phyloP scores from a whole-genome alignment of 1,140 invertebrate genomes.

The Trypoxylus dichotomus region DNA sequence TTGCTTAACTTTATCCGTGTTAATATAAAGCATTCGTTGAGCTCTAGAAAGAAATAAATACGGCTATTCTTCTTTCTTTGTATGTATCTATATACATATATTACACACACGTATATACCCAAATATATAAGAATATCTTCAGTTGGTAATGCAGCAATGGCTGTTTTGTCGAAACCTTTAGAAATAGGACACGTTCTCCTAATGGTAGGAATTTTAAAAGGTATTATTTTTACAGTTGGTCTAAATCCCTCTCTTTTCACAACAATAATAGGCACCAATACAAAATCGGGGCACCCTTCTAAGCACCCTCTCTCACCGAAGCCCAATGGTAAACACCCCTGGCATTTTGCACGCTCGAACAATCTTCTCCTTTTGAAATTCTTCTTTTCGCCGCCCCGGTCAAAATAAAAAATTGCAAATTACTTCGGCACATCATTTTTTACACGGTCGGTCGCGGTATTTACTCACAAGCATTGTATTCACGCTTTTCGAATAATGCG shows the following conservation, averaged over 20 bases:
- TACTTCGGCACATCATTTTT: conserved; percentile 19
- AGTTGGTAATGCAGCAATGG: not conserved
- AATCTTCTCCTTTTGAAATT: conserved; percentile 1
- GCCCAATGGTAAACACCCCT: conserved; percentile 13
- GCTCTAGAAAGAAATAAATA: no score
- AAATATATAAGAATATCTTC: no score
- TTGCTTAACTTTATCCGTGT: no score
- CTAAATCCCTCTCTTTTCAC: not conserved
- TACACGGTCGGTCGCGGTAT: conserved; percentile 2
- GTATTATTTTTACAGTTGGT: conserved; percentile 24
- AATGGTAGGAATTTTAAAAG: conserved; percentile 8
- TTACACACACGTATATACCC: no score
- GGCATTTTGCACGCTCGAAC: conserved; percentile 19
- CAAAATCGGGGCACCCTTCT: conserved; percentile 24
- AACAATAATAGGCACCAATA: conserved; percentile 18
- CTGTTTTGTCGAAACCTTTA: not conserved
- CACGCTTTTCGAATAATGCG: not conserved
- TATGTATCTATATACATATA: no score
- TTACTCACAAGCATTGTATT: not conserved
- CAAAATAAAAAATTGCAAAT: conserved; percentile 23
- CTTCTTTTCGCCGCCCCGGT: not conserved
- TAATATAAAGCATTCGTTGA: no score
- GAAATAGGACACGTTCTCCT: not conserved
- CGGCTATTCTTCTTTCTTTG: no score
- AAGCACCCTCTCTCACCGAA: not conserved